phyloP scores from a whole-genome alignment of 1,140 invertebrate genomes.

The Cydia strobilella region DNA sequence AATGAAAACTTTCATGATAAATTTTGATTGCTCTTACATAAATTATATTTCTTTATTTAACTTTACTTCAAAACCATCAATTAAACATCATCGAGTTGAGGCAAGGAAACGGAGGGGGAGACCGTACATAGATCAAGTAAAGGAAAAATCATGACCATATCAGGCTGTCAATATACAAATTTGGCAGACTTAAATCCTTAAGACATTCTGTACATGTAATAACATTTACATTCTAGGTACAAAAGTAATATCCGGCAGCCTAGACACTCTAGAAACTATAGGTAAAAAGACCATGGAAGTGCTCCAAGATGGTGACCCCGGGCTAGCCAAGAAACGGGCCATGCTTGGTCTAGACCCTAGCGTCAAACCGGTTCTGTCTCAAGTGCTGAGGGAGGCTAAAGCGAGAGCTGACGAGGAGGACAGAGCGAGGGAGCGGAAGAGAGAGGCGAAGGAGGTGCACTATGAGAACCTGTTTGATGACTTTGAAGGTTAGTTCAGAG shows the following conservation, averaged over 20 bases:
- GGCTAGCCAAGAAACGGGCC: constrained; percentile 90
- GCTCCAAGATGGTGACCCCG: constrained; percentile 93
- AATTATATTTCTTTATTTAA: no score
- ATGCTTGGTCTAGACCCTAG: constrained; percentile 84
- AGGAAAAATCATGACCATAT: no score
- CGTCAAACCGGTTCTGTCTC: constrained; percentile 80
- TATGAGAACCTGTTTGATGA: constrained; percentile 94
- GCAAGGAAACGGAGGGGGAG: no score
- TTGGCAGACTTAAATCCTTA: no score
- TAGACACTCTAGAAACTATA: constrained; percentile 94
- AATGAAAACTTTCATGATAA: no score
- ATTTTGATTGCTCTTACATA: no score
- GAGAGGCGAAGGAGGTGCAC: constrained; percentile 84
- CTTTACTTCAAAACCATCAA: no score
- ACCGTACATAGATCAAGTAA: no score
- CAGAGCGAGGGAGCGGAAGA: constrained; percentile 82
- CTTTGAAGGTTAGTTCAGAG: constrained; percentile 83
- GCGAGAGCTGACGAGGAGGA: constrained; percentile 87
- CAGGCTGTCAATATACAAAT: no score
- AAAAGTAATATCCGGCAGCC: constrained; percentile 89
- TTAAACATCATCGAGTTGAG: no score
- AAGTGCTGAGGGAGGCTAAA: constrained; percentile 91
- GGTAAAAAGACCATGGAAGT: constrained; percentile 97
- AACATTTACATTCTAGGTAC: constrained; percentile 78
- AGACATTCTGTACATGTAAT: no score